Evolutionary conservation across 2,888 invertebrate genomes (phyloP).

Genomic region (Parascotia fuliginaria): DNA sequence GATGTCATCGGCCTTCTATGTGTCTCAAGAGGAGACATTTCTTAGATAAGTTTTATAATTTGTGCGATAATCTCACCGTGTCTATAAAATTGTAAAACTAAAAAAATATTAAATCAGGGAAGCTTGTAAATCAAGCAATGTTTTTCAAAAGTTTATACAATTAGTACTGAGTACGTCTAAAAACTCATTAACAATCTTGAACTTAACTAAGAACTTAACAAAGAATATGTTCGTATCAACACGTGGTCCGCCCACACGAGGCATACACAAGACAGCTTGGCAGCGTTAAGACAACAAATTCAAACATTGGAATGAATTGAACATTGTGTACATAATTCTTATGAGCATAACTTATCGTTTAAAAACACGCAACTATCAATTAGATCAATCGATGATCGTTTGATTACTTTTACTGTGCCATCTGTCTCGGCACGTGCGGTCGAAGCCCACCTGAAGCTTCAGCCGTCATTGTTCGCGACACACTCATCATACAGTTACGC

Average conservation of each 20-base stretch:
- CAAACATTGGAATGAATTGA: no score
- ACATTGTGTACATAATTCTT: not conserved
- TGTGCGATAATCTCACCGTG: no score
- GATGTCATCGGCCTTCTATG: no score
- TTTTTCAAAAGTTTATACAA: no score
- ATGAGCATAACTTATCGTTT: not conserved
- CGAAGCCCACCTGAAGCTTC: slow-evolving; percentile 64
- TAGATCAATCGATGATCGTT: slow-evolving; percentile 13
- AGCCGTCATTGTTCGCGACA: slow-evolving; percentile 69
- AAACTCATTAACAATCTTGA: no score
- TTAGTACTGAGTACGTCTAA: no score
- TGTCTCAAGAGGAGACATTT: no score
- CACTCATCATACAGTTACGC: slow-evolving; percentile 67
- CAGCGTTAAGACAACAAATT: not conserved
- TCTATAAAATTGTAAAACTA: no score
- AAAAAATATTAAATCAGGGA: no score
- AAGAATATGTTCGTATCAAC: not conserved
- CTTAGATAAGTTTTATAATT: no score
- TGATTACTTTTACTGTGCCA: slow-evolving; percentile 13
- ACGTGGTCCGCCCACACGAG: not conserved
- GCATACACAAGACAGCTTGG: not conserved
- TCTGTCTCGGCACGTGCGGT: slow-evolving; percentile 53
- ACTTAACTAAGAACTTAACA: not conserved
- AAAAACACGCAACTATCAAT: not conserved
- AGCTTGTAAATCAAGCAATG: no score